A percentile compares a stretch with the other conserved stretches of the same genome.
These are phyloP conservation scores for Hypsopygia costalis DNA, from an alignment of 2,888 invertebrate genomes.

Conservation along the genomic window DNA sequence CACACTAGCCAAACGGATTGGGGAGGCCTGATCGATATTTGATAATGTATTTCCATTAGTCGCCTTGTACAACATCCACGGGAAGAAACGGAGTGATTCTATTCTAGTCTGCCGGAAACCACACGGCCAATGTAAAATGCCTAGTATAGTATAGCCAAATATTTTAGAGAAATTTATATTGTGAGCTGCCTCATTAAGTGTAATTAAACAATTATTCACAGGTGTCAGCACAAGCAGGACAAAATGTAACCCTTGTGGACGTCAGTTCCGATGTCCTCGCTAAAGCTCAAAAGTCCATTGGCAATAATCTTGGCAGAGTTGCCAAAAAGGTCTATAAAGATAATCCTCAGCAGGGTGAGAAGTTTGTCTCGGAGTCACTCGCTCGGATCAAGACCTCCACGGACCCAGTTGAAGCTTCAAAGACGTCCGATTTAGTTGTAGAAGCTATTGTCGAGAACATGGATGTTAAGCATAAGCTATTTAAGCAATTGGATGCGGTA, in stretches of 20 bases:
- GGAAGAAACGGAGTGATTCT: no score
- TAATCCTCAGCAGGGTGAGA: slow-evolving; percentile 81
- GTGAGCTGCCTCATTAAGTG: no score
- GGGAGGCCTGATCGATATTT: no score
- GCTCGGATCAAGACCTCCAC: slow-evolving; percentile 82
- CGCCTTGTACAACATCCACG: no score
- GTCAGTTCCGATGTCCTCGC: slow-evolving; percentile 84
- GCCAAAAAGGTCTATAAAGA: slow-evolving; percentile 90
- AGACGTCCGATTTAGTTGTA: slow-evolving; percentile 87
- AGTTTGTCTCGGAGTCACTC: slow-evolving; percentile 82
- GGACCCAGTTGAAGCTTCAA: slow-evolving; percentile 80
- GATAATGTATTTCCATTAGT: no score
- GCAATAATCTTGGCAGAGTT: slow-evolving; percentile 85
- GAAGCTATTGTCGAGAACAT: slow-evolving; percentile 95
- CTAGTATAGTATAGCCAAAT: no score
- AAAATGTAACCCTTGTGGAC: slow-evolving; percentile 90
- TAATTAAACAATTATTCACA: slow-evolving; percentile 44
- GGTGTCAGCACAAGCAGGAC: slow-evolving; percentile 92
- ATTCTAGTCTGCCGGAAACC: no score
- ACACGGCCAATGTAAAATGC: no score
- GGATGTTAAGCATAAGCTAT: slow-evolving; percentile 88
- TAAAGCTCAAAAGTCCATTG: slow-evolving; percentile 86
- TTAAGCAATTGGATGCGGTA: slow-evolving; percentile 85
- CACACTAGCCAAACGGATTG: no score
- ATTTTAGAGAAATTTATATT: no score